Conservation (phyloP, 2,113 vertebrate species). For the Apistogramma diplotaenia region DNA sequence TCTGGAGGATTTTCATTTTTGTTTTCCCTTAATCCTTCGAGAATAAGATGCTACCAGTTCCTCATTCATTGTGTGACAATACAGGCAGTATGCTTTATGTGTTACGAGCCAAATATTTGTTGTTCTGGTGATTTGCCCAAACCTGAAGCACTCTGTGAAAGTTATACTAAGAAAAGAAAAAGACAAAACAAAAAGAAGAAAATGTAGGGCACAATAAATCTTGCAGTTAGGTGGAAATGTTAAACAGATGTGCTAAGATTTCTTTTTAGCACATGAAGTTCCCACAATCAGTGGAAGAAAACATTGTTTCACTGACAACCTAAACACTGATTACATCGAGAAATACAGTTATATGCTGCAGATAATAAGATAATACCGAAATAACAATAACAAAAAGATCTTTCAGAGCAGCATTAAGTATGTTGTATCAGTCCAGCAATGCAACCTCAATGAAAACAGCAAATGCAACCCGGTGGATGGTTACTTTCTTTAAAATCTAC, state of each 20-base stretch:
- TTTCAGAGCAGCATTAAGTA: not conserved
- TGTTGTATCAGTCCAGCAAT: not conserved
- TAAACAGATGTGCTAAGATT: constrained; percentile 60
- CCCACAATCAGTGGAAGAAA: constrained; percentile 17
- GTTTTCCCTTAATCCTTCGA: not conserved
- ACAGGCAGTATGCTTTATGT: constrained; percentile 5
- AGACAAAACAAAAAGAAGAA: constrained; percentile 1
- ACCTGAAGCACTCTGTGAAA: constrained; percentile 34
- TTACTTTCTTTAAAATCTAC: not conserved
- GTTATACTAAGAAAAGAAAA: not conserved
- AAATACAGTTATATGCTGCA: not conserved
- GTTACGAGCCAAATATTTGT: constrained; percentile 54
- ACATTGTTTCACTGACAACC: not conserved
- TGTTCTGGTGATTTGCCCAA: constrained; percentile 44
- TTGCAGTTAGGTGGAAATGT: constrained; percentile 37
- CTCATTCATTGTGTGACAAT: constrained; percentile 17
- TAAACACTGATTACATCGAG: constrained; percentile 6
- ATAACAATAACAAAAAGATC: constrained; percentile 6
- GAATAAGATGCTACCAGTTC: not conserved
- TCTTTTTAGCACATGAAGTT: constrained; percentile 47
- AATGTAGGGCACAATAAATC: constrained; percentile 45
- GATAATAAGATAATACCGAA: constrained; percentile 15
- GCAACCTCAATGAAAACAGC: not conserved
- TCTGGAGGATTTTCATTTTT: not conserved
- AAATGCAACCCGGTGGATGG: not conserved